Evolutionary conservation across 2,113 vertebrate genomes (phyloP), one percentile per base, ranked within the genome.

Genomic region (Rissa tridactyla): DNA sequence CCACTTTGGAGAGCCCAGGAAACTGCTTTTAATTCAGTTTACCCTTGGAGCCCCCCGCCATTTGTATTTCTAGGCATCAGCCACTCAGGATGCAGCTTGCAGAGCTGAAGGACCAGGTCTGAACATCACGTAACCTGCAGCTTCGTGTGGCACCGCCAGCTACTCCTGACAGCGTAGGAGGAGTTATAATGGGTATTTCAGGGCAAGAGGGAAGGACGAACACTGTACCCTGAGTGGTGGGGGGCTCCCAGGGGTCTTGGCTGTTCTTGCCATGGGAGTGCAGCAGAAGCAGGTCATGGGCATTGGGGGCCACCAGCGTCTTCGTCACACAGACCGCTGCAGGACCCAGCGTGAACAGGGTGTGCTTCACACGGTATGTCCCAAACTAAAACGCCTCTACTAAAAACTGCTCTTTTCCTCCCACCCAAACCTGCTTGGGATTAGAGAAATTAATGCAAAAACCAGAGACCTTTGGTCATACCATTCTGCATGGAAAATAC

Each of bases 91-190:
- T 61, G 23, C 8, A 44, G 7, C 18, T 34, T 34, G 30, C 46
- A 72, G 47, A 57, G 26, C 23, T 57, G 15, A 7, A 77, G 71
- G 54, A 80, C 11, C 13, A 65, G 17, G 17, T 86, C 34, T 58
- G 47, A 62, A 16, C 2, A 1, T 36, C 11, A 19, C 1, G 0
- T 26, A 70, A 85, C 42, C 61, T n/a, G 16, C 34, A 19, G 36
- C 20, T 18, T 61, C 0, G 0, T 18, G 22, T 9, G 1, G 1
- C 29, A 30, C 21, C 1, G 0, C 36, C 21, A 13, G 27, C 32
- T 52, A 20, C 21, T 36, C 34, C 26, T 7, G 49, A 16, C 1
- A 1, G 34, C 30, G 15, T 3, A 5, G 30, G 20, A 75, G 34
- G 26, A 27, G 10, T 49, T 58, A 26, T 11, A 7, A 7, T 1